phyloP scores from a whole-genome alignment of 2,113 vertebrate species.

The Cebus imitator region DNA sequence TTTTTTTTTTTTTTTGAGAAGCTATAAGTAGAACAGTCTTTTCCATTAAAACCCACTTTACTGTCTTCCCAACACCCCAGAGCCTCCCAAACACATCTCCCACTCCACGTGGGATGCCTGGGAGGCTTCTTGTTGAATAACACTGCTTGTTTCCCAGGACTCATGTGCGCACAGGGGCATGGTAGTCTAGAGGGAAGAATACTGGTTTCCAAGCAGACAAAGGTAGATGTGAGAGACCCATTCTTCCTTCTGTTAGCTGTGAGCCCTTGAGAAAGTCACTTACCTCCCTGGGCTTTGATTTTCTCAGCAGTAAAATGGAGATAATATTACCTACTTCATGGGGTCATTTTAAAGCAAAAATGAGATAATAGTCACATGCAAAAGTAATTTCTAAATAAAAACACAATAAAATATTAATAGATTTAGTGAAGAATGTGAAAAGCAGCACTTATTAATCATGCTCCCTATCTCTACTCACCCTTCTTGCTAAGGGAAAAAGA shows the following conservation, averaged over 20 bases:
- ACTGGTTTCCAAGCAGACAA: not conserved
- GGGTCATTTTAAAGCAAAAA: not conserved
- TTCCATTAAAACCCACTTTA: slow-evolving; percentile 65
- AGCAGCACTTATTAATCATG: not conserved
- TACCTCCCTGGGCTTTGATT: not conserved
- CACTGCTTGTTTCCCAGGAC: slow-evolving; percentile 50
- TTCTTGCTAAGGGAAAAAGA: not conserved
- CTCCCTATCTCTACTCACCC: not conserved
- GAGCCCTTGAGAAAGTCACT: not conserved
- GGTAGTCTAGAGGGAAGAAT: not conserved
- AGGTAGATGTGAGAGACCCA: not conserved
- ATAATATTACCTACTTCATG: not conserved
- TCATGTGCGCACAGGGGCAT: not conserved
- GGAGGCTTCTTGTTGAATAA: slow-evolving; percentile 36
- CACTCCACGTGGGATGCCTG: slow-evolving; percentile 8
- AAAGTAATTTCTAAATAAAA: not conserved
- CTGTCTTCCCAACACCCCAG: slow-evolving; percentile 30
- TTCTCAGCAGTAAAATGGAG: not conserved
- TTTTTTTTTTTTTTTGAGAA: slow-evolving; percentile 65
- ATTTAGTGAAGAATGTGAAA: not conserved
- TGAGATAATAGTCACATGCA: not conserved
- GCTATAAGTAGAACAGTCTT: slow-evolving; percentile 72
- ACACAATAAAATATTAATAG: not conserved
- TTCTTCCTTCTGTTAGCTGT: not conserved
- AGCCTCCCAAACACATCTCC: slow-evolving; percentile 67